These are phyloP conservation scores for Zygothrica quintamaculata DNA, from an alignment of 2,888 invertebrate genomes.

Conservation along the genomic window DNA sequence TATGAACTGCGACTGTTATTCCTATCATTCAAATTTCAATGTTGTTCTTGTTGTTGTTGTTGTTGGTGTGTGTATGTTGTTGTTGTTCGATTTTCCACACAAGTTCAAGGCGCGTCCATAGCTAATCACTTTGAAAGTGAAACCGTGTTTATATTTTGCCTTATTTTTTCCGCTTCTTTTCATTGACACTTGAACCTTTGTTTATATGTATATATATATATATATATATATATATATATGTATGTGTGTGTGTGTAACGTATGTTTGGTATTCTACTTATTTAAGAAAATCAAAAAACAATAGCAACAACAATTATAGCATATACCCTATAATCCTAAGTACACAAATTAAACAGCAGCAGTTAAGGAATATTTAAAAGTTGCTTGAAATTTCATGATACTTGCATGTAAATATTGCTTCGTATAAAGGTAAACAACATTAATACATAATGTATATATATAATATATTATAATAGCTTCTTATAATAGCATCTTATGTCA, in stretches of 20 bases:
- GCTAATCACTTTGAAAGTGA: constrained; percentile 81
- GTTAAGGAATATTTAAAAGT: too few relatives aligned
- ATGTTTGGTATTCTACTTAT: constrained; percentile 48
- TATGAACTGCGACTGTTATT: constrained; percentile 44
- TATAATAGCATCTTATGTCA: too few relatives aligned
- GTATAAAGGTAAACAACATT: too few relatives aligned
- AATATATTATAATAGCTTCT: too few relatives aligned
- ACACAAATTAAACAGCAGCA: constrained; percentile 1
- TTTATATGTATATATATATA: too few relatives aligned
- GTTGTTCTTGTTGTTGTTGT: constrained; percentile 34
- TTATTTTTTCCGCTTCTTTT: constrained; percentile 63
- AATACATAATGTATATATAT: too few relatives aligned
- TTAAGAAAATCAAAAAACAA: too few relatives aligned
- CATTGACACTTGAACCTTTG: constrained; percentile 61
- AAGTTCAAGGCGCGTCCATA: constrained; percentile 68
- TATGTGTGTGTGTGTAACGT: constrained; percentile 24
- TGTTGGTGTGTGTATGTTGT: constrained; percentile 31
- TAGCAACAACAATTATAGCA: too few relatives aligned
- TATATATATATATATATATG: too few relatives aligned
- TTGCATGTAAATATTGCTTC: too few relatives aligned
- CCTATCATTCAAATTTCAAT: too few relatives aligned
- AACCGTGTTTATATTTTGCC: constrained; percentile 78
- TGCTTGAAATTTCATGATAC: too few relatives aligned
- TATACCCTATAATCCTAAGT: constrained; percentile 32
- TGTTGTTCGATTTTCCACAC: constrained; percentile 54